Percentiles rank a stretch among this genome's conserved stretches.
Evolutionary conservation across 2,113 vertebrate genomes (phyloP).

Genomic region (Benitochromis conjunctus): DNA sequence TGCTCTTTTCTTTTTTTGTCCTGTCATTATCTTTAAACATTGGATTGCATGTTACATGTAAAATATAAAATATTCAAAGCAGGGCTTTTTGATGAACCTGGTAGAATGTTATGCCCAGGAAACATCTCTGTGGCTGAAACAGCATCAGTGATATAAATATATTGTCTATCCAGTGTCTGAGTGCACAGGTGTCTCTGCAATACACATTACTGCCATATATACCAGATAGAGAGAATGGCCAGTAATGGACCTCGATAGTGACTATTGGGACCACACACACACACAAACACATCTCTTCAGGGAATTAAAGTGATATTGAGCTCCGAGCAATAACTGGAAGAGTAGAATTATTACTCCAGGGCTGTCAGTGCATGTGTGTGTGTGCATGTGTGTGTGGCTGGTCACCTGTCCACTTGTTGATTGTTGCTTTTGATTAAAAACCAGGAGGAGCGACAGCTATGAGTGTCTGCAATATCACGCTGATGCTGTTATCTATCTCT

Average conservation of each 20-base stretch:
- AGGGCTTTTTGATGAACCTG: neutral
- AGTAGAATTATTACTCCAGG: constrained; percentile 28
- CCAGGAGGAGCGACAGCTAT: neutral
- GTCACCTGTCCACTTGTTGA: constrained; percentile 32
- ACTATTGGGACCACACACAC: neutral
- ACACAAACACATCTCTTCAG: constrained; percentile 1
- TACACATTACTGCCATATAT: neutral
- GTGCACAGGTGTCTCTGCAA: neutral
- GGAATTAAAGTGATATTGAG: constrained; percentile 49
- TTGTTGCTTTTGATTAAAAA: constrained; percentile 53
- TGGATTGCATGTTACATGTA: neutral
- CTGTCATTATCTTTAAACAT: neutral
- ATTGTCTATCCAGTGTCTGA: neutral
- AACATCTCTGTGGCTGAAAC: neutral
- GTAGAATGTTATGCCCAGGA: neutral
- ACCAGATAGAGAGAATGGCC: neutral
- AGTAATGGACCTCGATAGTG: neutral
- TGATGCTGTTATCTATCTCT: neutral
- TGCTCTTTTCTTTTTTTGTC: neutral
- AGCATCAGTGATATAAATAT: neutral
- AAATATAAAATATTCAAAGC: neutral
- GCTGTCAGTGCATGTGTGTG: neutral
- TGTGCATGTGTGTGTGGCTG: neutral
- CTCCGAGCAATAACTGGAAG: constrained; percentile 44
- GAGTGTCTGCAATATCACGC: neutral